Conservation (phyloP, 1,140 invertebrate genomes). For the Heliconius hermathena region DNA sequence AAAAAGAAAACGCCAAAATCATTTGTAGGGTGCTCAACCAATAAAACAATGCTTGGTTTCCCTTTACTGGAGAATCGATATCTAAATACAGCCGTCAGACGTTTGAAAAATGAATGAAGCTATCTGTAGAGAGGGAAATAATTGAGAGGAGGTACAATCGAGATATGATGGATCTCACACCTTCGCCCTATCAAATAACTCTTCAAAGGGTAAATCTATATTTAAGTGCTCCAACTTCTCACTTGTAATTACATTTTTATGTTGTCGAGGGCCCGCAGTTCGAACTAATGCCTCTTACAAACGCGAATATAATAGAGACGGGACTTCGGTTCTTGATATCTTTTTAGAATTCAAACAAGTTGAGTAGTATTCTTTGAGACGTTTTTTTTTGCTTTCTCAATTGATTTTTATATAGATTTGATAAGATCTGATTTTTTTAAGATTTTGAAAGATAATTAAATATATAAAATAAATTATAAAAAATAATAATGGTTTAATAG, state of each 20-base stretch:
- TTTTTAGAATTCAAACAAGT: constrained; percentile 36
- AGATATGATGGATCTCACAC: constrained; percentile 77
- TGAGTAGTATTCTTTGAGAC: background rate
- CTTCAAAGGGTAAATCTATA: constrained; percentile 79
- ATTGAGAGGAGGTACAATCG: constrained; percentile 73
- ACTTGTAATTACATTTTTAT: constrained; percentile 80
- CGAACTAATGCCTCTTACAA: constrained; percentile 71
- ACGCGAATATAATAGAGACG: constrained; percentile 71
- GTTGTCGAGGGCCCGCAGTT: constrained; percentile 57
- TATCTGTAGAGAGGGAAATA: constrained; percentile 68
- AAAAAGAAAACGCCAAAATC: background rate
- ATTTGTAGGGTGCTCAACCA: background rate
- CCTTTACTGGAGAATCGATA: background rate
- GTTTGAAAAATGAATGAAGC: constrained; percentile 74
- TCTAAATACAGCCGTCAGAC: constrained; percentile 48
- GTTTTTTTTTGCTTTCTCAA: background rate
- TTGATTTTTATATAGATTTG: background rate
- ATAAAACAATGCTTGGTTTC: background rate
- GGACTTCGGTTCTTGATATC: constrained; percentile 41
- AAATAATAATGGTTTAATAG: too few relatives aligned
- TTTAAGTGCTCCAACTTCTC: constrained; percentile 71
- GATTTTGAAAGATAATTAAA: too few relatives aligned
- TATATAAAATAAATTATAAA: too few relatives aligned
- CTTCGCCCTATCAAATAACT: constrained; percentile 68
- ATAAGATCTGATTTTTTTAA: background rate